phyloP scores from a whole-genome alignment of 2,888 invertebrate species.

The Plebejus argus region DNA sequence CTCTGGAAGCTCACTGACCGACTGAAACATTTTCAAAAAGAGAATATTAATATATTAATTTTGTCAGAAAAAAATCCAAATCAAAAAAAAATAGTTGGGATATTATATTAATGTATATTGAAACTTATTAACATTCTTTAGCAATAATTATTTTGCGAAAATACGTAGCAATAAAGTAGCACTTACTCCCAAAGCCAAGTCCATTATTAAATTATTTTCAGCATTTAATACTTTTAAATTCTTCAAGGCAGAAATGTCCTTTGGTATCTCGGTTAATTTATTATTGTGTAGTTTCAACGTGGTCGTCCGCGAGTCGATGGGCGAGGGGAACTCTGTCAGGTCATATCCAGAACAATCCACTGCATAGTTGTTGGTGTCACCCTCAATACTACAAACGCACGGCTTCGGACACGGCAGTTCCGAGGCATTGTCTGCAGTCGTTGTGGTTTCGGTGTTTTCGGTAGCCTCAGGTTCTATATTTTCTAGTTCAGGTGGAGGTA shows the following conservation, averaged over 20 bases:
- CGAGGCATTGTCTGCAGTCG: slow-evolving; percentile 43
- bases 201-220: slow-evolving; percentile 64
- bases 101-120: background rate
- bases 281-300: slow-evolving; percentile 68
- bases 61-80: too few species aligned
- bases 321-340: slow-evolving; percentile 72
- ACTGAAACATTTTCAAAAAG: slow-evolving; percentile 56
- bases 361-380: slow-evolving; percentile 54
- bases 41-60: background rate
- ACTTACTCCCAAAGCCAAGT: slow-evolving; percentile 67
- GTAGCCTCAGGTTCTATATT: slow-evolving; percentile 51
- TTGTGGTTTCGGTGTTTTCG: slow-evolving; percentile 44
- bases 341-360: slow-evolving; percentile 75
- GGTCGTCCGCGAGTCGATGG: slow-evolving; percentile 62
- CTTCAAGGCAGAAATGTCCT: slow-evolving; percentile 59
- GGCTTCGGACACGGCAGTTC: slow-evolving; percentile 55
- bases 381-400: slow-evolving; percentile 66
- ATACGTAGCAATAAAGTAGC: slow-evolving; percentile 7
- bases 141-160: background rate
- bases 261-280: slow-evolving; percentile 66
- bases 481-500: slow-evolving; percentile 52
- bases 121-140: too few species aligned
- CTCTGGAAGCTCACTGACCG: slow-evolving; percentile 67
- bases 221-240: slow-evolving; percentile 63
- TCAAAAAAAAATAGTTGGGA: background rate